These are phyloP conservation scores for Eumacrocentrus americanus DNA, from an alignment of 2,888 invertebrate species.

Conservation along the genomic window DNA sequence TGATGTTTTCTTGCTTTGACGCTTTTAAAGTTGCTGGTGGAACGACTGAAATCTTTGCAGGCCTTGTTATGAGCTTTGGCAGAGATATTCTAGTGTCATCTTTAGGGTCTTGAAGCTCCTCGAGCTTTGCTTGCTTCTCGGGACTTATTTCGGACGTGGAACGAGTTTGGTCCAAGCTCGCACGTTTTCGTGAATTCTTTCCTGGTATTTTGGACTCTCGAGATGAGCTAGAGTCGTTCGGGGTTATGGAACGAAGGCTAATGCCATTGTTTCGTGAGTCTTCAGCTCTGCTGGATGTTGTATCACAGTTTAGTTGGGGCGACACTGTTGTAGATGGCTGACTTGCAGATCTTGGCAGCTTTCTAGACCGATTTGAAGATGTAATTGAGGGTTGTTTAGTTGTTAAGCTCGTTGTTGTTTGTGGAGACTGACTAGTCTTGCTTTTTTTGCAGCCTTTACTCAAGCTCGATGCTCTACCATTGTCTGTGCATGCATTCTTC, in stretches of 20 bases:
- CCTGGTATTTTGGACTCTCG: slow-evolving; percentile 22
- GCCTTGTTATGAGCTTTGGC: slow-evolving; percentile 8
- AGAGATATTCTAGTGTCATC: slow-evolving; percentile 7
- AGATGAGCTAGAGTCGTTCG: slow-evolving; percentile 37
- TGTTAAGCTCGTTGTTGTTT: slow-evolving; percentile 37
- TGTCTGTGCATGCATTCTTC: slow-evolving; percentile 40
- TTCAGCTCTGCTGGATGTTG: slow-evolving; percentile 51
- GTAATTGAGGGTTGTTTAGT: slow-evolving; percentile 39
- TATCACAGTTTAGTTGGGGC: slow-evolving; percentile 59
- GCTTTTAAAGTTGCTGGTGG: slow-evolving; percentile 47
- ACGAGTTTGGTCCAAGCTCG: slow-evolving; percentile 41
- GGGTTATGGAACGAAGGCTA: slow-evolving; percentile 31
- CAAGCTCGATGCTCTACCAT: slow-evolving; percentile 37
- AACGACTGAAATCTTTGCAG: slow-evolving; percentile 48
- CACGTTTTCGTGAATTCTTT: slow-evolving; percentile 56
- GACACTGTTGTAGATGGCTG: slow-evolving; percentile 43
- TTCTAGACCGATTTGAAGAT: slow-evolving; percentile 36
- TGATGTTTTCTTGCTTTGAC: slow-evolving; percentile 40
- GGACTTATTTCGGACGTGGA: slow-evolving; percentile 51
- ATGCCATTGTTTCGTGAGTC: slow-evolving; percentile 43
- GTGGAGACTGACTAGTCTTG: slow-evolving; percentile 52
- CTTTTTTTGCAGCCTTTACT: slow-evolving; percentile 49
- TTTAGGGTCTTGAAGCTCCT: slow-evolving; percentile 20
- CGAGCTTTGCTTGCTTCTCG: slow-evolving; percentile 55
- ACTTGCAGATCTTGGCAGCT: slow-evolving; percentile 33